Conservation (phyloP, 2,797 vertebrate genomes). For the Psittacula echo region DNA sequence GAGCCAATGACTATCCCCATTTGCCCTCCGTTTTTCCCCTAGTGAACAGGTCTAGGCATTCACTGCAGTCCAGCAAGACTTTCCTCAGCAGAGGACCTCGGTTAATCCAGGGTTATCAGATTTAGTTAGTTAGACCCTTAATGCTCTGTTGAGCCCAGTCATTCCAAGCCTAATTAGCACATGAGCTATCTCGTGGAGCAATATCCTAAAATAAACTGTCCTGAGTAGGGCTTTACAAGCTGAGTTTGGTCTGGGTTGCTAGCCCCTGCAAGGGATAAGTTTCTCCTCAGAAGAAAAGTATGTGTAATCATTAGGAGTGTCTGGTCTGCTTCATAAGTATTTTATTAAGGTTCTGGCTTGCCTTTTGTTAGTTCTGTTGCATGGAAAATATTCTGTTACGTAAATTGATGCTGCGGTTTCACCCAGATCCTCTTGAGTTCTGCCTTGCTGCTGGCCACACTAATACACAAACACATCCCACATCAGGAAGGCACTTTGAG, state of each 20-base stretch:
- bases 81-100: conserved; percentile 15
- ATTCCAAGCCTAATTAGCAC: conserved; percentile 53
- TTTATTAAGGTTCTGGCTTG: conserved; percentile 53
- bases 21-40: background rate
- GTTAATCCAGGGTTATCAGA: conserved; percentile 60
- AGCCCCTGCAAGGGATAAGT: background rate
- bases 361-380: conserved; percentile 44
- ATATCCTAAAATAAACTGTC: conserved; percentile 56
- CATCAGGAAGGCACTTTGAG: background rate
- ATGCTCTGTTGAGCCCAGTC: conserved; percentile 36
- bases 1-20: background rate
- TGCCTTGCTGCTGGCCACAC: background rate
- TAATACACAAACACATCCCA: background rate
- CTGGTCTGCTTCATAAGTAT: conserved; percentile 45
- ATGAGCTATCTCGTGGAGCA: conserved; percentile 26
- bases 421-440: background rate
- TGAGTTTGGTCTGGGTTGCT: background rate
- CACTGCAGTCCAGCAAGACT: background rate
- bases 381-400: conserved; percentile 51
- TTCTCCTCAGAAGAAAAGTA: conserved; percentile 37
- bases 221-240: background rate
- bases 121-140: conserved; percentile 48
- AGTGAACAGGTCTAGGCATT: background rate
- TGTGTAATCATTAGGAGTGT: conserved; percentile 38
- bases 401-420: conserved; percentile 5